These are phyloP conservation scores for Perdita meconis DNA, from an alignment of 2,888 invertebrate species.

Conservation along the genomic window DNA sequence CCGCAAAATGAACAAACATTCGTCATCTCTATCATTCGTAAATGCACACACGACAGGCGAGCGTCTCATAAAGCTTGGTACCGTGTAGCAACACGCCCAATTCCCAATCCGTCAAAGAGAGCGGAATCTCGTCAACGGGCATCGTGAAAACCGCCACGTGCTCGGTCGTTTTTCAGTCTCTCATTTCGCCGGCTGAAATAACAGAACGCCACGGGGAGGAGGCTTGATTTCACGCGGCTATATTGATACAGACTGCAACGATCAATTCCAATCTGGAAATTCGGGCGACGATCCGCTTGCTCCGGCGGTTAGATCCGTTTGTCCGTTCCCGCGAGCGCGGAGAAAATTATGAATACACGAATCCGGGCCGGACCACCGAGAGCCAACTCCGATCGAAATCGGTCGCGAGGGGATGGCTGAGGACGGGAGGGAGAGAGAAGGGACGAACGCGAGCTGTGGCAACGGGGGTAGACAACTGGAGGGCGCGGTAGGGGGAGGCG, in stretches of 20 bases:
- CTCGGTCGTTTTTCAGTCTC: slow-evolving; percentile 28
- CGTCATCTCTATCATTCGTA: too few relatives aligned
- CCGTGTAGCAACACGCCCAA: slow-evolving; percentile 25
- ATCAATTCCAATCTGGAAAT: slow-evolving; percentile 57
- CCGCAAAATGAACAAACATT: too few relatives aligned
- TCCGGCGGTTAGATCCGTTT: slow-evolving; percentile 25
- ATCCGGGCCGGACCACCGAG: background rate
- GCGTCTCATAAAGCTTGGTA: slow-evolving; percentile 4
- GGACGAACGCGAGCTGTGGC: background rate
- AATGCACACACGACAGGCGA: background rate
- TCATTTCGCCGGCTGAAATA: slow-evolving; percentile 23
- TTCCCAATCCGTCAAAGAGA: slow-evolving; percentile 16
- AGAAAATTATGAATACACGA: slow-evolving; percentile 57
- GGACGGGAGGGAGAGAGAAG: too few relatives aligned
- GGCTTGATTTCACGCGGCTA: slow-evolving; percentile 44
- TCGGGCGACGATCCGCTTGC: slow-evolving; percentile 23
- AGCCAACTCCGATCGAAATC: too few relatives aligned
- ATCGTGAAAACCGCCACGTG: slow-evolving; percentile 23
- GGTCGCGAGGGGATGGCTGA: background rate
- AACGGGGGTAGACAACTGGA: background rate
- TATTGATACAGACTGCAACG: slow-evolving; percentile 65
- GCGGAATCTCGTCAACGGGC: slow-evolving; percentile 7
- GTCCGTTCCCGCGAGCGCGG: slow-evolving; percentile 21
- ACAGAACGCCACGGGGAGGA: slow-evolving; percentile 17
- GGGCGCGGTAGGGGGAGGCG: background rate